Base-by-base conservation (phyloP, 2,888 invertebrate species). In the Coleophora flavipennella region DNA sequence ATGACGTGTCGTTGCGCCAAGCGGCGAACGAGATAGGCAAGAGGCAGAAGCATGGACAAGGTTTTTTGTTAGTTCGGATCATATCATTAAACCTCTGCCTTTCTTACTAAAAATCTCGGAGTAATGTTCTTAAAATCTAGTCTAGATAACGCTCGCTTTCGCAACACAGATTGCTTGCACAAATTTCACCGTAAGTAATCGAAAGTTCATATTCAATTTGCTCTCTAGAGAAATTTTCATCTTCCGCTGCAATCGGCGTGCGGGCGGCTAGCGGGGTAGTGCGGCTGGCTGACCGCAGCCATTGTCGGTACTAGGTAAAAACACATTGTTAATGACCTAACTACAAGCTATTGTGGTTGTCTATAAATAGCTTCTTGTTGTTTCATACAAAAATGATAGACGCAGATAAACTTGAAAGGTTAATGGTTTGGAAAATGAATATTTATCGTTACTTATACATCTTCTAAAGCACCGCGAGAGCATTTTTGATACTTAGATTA, bases 141-240 rank as follows among this genome's bases (percentile, higher is more conserved):
- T 20, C n/a, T n/a, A 4, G 20, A 3, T 20, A 20, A 20, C 20
- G 20, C n/a, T 29, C 20, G 34, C 41, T 41, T 41, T 41, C 38
- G 35, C 41, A 32, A 41, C n/a, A 31, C 40, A 48, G 49, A 62
- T 60, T 59, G 62, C 56, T 40, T 39, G 53, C 47, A 20, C 20
- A 50, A 57, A 59, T 58, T 66, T 59, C 59, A 57, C 64, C 58
- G 44, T 55, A 61, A 66, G 44, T 55, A 61, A 66, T 63, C 55
- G 69, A 72, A 68, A 70, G 68, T 67, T 64, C 65, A 65, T 65
- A 69, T 72, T 68, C 67, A 73, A 73, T 73, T 69, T 64, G 57
- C 59, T 50, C 55, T 57, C 55, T 45, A 46, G 65, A 52, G 61
- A 68, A 65, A 69, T 64, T 63, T 56, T 53, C 61, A 57, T 67